Base-by-base conservation (phyloP, 2,888 invertebrate genomes). In the Globia sparganii region DNA sequence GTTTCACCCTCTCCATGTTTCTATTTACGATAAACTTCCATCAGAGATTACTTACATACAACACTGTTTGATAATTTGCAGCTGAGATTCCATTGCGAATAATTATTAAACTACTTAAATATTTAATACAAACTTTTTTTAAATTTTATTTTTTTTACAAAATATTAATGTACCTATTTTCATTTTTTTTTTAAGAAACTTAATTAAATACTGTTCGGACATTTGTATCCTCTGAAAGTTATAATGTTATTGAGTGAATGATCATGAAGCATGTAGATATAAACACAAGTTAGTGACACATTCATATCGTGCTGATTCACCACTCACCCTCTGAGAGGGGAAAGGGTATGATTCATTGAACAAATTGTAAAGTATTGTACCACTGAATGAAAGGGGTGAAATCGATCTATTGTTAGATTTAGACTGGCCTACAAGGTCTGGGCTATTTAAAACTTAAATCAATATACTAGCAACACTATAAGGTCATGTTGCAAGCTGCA, bases 271-370 rank as follows among this genome's bases (percentile, higher is more conserved):
- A 18, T 46, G 37, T 28, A 79, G 67, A 79, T 82, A 78, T 78
- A 79, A 79, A 83, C 58, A 49, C 28, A 15, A 49, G 25, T 43
- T 74, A 68, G 15, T 82, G 80, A 79, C 81, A 79, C 83, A 81
- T 31, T 11, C 43, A 21, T 28, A 59, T 28, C 25, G 1, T 79
- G 84, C 71, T 82, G 83, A 82, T 28, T 82, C 81, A 82, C 78
- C 78, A 46, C 21, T 9, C 59, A 75, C 80, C 81, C 81, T 71
- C 28, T n/a, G 28, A 49, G 43, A n/a, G 46, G 69, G 34, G 61
- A 46, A 49, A 40, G 0, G 11, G 62, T 4, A 6, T 83, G 79
- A 79, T 21, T 83, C 81, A 82, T 25, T n/a, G n/a, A 9, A 6
- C 18, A n/a, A 59, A 69, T 69, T 69, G 53, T 34, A 65, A 75